These are phyloP conservation scores for Sula dactylatra DNA, from an alignment of 2,113 vertebrate species.

Conservation along the genomic window DNA sequence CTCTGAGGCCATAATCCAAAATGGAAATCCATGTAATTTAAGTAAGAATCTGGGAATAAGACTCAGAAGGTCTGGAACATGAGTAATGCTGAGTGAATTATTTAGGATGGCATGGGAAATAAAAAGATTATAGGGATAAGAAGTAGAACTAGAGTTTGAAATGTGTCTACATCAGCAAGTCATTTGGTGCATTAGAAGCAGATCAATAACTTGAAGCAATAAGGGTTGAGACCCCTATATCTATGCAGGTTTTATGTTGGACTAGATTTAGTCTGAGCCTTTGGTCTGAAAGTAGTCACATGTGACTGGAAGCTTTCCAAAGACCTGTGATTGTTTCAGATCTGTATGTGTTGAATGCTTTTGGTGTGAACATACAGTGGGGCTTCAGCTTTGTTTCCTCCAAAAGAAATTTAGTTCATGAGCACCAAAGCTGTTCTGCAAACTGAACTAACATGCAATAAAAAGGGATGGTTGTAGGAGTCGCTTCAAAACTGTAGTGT, in stretches of 20 bases:
- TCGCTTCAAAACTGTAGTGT: not conserved
- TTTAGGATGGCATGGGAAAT: not conserved
- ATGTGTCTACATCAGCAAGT: not conserved
- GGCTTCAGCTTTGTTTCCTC: not conserved
- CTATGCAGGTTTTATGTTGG: not conserved
- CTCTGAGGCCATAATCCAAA: not conserved
- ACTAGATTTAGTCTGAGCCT: not conserved
- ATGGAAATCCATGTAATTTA: not conserved
- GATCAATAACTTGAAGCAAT: not conserved
- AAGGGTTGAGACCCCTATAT: not conserved
- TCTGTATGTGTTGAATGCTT: not conserved
- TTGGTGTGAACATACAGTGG: not conserved
- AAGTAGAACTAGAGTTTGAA: not conserved
- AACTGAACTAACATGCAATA: not conserved
- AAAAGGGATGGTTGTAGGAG: not conserved
- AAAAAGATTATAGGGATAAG: not conserved
- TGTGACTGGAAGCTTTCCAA: not conserved
- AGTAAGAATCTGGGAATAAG: not conserved
- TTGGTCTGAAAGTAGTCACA: not conserved
- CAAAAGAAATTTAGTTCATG: not conserved
- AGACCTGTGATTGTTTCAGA: not conserved
- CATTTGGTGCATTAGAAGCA: not conserved
- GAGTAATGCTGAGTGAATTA: not conserved
- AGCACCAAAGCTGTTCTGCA: not conserved
- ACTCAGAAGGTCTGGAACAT: not conserved